Conservation (phyloP, 2,888 invertebrate genomes). For the Troides helena region DNA sequence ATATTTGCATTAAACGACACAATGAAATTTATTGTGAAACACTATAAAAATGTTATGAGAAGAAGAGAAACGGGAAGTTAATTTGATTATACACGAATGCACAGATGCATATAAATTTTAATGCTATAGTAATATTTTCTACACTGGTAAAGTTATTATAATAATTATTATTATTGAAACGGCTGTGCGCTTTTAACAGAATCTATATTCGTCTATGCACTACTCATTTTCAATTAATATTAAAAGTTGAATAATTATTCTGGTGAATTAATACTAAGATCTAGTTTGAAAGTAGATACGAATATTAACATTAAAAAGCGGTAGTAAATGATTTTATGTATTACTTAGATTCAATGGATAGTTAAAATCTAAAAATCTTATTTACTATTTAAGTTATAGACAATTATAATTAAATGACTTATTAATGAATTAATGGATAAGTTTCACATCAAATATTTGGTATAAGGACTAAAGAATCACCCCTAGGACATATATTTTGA, state of each 20-base stretch:
- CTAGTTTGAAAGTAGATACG: not conserved
- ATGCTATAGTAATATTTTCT: not conserved
- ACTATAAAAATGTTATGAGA: not conserved
- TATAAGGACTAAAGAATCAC: not conserved
- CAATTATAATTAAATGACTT: not conserved
- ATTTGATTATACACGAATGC: not conserved
- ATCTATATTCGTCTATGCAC: constrained; percentile 2
- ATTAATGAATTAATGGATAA: not conserved
- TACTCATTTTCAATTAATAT: constrained; percentile 2
- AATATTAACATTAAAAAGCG: not conserved
- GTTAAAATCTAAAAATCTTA: constrained; percentile 1
- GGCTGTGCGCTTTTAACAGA: constrained; percentile 22
- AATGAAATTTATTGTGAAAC: not conserved
- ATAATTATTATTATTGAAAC: constrained; percentile 6
- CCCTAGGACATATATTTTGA: not conserved
- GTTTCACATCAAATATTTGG: not conserved
- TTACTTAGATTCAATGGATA: not conserved
- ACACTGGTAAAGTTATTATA: not conserved
- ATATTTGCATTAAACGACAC: not conserved
- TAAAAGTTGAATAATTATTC: constrained; percentile 1
- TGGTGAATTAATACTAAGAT: not conserved
- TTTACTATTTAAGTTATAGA: constrained; percentile 3
- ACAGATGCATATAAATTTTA: constrained; percentile 1
- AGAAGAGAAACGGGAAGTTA: not conserved
- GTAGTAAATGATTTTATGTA: not conserved